Conservation (phyloP, 2,113 vertebrate species). For the Cephalopterus ornatus region DNA sequence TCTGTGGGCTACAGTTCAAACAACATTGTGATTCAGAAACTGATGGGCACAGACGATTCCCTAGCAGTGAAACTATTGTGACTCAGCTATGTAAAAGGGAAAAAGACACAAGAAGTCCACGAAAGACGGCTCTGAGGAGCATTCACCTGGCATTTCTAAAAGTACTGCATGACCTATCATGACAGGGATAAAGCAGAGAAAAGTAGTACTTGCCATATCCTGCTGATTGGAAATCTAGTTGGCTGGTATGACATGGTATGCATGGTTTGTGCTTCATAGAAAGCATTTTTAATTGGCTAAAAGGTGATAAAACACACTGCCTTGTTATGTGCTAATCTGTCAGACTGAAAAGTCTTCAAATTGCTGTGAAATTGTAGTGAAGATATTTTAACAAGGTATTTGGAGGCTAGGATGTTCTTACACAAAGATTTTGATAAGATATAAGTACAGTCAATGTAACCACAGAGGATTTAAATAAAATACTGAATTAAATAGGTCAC, state of each 20-base stretch:
- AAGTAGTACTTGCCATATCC: background rate
- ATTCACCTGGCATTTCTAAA: background rate
- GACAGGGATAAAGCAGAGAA: background rate
- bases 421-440: background rate
- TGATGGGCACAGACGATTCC: background rate
- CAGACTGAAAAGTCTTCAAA: background rate
- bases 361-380: background rate
- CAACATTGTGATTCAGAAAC: background rate
- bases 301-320: background rate
- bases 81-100: background rate
- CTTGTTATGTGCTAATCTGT: background rate
- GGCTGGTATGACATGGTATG: background rate
- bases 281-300: background rate
- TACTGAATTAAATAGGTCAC: background rate
- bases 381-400: background rate
- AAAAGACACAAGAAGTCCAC: background rate
- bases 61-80: background rate
- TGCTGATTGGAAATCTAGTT: background rate
- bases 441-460: background rate
- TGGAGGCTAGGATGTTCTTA: background rate
- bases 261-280: background rate
- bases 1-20: background rate
- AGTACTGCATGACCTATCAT: background rate
- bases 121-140: background rate
- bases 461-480: background rate